phyloP scores from a whole-genome alignment of 2,113 vertebrate genomes.

The Cephalopterus ornatus region DNA sequence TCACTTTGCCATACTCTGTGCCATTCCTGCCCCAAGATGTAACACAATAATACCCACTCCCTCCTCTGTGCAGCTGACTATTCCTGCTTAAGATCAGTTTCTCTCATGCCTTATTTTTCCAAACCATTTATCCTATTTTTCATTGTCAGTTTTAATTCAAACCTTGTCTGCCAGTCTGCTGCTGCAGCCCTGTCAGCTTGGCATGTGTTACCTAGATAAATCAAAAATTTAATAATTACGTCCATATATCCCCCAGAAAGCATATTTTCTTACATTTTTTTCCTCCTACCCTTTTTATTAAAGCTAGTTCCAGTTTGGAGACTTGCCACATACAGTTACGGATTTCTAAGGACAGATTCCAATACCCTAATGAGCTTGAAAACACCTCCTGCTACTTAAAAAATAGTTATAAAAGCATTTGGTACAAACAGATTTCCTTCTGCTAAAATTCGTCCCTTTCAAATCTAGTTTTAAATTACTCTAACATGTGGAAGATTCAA shows the following conservation, averaged over 20 bases:
- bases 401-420: neutral
- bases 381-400: neutral
- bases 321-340: neutral
- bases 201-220: neutral
- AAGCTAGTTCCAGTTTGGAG: neutral
- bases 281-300: neutral
- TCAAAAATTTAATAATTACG: neutral
- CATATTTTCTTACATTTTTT: neutral
- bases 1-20: neutral
- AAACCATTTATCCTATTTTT: neutral
- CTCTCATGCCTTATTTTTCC: neutral
- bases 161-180: neutral
- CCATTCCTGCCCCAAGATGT: neutral
- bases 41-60: neutral
- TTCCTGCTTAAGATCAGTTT: neutral
- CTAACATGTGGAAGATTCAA: neutral
- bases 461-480: neutral
- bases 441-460: neutral
- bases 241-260: neutral
- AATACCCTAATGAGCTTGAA: neutral
- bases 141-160: neutral
- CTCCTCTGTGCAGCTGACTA: neutral
- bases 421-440: neutral
- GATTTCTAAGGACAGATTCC: neutral
- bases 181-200: neutral